Conservation (phyloP, 1,140 invertebrate species). For the Apis florea region DNA sequence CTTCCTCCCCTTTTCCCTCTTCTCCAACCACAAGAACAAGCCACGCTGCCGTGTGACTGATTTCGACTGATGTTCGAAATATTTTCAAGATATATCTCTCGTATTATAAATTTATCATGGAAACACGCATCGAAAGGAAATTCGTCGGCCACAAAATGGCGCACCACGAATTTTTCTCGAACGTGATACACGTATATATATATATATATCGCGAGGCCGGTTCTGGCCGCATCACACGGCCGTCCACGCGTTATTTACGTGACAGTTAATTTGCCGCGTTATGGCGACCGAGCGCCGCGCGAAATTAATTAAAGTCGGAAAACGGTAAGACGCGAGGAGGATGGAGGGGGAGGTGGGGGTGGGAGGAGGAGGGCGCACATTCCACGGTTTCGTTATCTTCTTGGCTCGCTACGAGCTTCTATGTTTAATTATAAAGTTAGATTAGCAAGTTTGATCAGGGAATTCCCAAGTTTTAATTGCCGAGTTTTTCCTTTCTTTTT, state of each 20-base stretch:
- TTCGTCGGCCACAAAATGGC: no score
- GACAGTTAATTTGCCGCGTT: constrained; percentile 17
- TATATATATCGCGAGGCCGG: neutral
- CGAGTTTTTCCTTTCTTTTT: neutral
- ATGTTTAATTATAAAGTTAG: constrained; percentile 51
- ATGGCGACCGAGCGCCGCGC: neutral
- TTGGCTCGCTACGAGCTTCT: constrained; percentile 6
- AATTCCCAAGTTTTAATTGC: constrained; percentile 22
- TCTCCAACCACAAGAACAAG: no score
- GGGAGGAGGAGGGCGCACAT: neutral
- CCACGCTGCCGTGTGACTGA: no score
- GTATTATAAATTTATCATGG: no score
- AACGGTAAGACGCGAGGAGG: constrained; percentile 22
- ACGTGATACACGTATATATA: no score
- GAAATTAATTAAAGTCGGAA: constrained; percentile 46
- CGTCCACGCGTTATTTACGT: constrained; percentile 12
- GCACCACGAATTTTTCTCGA: no score
- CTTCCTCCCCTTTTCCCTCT: constrained; percentile 49
- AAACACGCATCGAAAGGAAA: no score
- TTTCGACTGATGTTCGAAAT: no score
- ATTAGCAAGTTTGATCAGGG: constrained; percentile 31
- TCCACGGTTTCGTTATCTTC: constrained; percentile 45
- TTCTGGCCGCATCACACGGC: neutral
- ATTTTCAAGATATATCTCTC: no score
- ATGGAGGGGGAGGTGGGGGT: neutral